Evolutionary conservation across 1,140 invertebrate genomes (phyloP).

Genomic region (Cryptotermes secundus): DNA sequence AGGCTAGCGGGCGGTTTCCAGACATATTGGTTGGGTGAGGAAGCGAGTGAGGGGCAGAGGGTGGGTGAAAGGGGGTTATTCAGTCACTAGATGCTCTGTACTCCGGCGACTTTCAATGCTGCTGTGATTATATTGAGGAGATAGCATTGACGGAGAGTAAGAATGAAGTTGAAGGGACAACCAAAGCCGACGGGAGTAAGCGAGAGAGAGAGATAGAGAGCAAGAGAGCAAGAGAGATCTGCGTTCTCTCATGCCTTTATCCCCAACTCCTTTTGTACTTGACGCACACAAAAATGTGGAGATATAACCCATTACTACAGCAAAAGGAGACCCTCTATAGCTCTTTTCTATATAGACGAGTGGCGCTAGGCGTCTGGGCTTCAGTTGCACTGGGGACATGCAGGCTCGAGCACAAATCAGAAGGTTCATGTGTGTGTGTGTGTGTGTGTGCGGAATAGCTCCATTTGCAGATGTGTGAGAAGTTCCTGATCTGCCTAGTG

Average conservation of each 20-base stretch:
- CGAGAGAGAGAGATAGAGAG: slow-evolving; percentile 24
- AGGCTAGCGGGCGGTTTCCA: background rate
- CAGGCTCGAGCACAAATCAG: slow-evolving; percentile 20
- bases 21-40: background rate
- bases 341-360: slow-evolving; percentile 33
- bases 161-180: slow-evolving; percentile 36
- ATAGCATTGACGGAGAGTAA: slow-evolving; percentile 36
- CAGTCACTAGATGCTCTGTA: slow-evolving; percentile 23
- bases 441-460: background rate
- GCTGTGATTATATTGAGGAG: slow-evolving; percentile 37
- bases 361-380: slow-evolving; percentile 29
- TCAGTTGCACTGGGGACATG: slow-evolving; percentile 29
- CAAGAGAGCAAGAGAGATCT: slow-evolving; percentile 22
- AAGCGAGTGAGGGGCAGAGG: background rate
- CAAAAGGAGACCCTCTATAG: slow-evolving; percentile 34
- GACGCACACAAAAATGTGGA: slow-evolving; percentile 37
- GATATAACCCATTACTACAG: slow-evolving; percentile 38
- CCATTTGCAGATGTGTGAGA: background rate
- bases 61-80: slow-evolving; percentile 21
- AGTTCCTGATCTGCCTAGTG: background rate
- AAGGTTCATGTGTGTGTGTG: background rate
- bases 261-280: slow-evolving; percentile 36
- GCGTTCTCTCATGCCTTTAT: slow-evolving; percentile 34
- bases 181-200: slow-evolving; percentile 19
- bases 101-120: slow-evolving; percentile 34